Conservation (phyloP, 2,797 vertebrate species). For the Phataginus tetradactyla region DNA sequence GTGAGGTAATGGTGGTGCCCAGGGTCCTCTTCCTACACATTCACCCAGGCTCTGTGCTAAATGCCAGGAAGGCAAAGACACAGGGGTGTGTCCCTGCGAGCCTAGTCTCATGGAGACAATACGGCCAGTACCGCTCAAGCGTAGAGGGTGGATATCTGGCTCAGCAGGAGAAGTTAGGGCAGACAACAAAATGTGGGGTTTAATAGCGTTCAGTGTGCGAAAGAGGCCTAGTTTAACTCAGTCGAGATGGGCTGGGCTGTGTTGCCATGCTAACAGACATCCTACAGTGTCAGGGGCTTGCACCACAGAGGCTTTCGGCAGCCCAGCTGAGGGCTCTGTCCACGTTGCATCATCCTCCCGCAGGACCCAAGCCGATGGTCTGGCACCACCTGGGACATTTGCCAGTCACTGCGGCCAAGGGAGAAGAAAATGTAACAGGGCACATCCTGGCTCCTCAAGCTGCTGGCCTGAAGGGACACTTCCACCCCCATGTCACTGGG, state of each 20-base stretch:
- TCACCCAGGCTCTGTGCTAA: not conserved
- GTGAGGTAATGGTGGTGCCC: not conserved
- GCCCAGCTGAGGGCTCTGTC: not conserved
- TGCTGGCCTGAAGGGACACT: not conserved
- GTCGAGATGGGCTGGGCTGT: not conserved
- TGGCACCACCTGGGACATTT: not conserved
- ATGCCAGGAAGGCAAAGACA: not conserved
- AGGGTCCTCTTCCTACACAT: not conserved
- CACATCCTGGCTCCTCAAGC: not conserved
- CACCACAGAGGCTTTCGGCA: not conserved
- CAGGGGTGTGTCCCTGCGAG: not conserved
- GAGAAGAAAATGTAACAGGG: not conserved
- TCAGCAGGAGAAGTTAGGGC: not conserved
- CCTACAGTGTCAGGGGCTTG: too few relatives aligned
- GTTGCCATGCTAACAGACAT: not conserved
- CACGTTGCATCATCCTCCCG: rapidly evolving
- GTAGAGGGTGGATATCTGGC: not conserved
- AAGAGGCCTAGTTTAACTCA: not conserved
- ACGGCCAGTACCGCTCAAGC: not conserved
- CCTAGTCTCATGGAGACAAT: rapidly evolving
- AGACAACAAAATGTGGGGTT: rapidly evolving
- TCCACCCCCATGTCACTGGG: not conserved
- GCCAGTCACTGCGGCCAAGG: rapidly evolving
- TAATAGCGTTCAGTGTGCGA: not conserved
- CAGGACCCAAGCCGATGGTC: not conserved